These are phyloP conservation scores for Rhyacophila evoluta DNA, from an alignment of 2,888 invertebrate genomes.

Conservation along the genomic window DNA sequence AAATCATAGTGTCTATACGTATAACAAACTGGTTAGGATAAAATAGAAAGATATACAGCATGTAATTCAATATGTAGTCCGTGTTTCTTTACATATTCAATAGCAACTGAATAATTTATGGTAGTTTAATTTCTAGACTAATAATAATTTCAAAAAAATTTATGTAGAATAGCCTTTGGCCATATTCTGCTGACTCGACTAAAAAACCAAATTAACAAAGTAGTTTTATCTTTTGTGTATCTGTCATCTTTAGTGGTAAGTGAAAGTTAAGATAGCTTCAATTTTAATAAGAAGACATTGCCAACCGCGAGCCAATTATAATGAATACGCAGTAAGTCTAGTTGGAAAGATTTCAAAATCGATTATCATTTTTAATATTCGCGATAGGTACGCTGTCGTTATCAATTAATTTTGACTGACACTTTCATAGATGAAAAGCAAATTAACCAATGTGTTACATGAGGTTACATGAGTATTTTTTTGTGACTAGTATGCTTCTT, in stretches of 20 bases:
- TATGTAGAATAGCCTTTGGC: no score
- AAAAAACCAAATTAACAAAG: slow-evolving; percentile 19
- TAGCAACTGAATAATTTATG: neutral
- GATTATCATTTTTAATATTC: neutral
- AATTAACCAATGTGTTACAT: no score
- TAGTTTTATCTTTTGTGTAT: slow-evolving; percentile 12
- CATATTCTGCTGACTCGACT: neutral
- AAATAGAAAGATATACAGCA: no score
- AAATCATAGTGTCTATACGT: no score
- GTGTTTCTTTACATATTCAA: neutral
- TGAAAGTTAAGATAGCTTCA: neutral
- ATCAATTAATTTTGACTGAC: no score
- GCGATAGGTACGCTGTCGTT: no score
- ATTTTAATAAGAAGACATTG: neutral
- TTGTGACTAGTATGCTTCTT: no score
- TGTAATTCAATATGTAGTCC: no score
- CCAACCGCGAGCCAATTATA: neutral
- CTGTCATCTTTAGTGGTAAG: neutral
- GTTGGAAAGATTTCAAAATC: neutral
- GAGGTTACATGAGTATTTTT: no score
- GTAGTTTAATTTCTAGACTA: neutral
- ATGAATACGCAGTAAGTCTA: neutral
- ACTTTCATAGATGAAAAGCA: no score
- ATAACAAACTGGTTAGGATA: no score
- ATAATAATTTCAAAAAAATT: neutral